Base-by-base conservation (phyloP, 2,888 invertebrate genomes). In the Catocala sponsa region DNA sequence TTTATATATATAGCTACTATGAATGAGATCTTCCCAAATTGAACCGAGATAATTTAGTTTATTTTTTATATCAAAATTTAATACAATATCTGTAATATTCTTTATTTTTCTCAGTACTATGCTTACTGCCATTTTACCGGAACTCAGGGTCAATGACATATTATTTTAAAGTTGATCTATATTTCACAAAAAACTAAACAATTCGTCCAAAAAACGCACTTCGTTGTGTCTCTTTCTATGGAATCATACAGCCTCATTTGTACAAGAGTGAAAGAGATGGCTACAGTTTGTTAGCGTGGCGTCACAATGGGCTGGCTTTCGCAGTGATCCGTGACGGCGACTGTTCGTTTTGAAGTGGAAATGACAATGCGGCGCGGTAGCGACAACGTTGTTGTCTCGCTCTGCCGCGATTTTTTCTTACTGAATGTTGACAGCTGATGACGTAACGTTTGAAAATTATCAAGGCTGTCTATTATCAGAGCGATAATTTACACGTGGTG, bases 91-190 rank as follows among this genome's bases (percentile, higher is more conserved):
- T 59, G 54, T 70, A 55, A 59, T 54, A 57, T 63, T 55, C 11
- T 49, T 71, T 63, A 46, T 55, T 75, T 78, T 76, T 66, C 55
- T 59, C 47, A 67, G 73, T 78, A 70, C 69, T 63, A 70, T 60
- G 70, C 72, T 74, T 75, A 72, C 60, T 75, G 76, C 78, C 76
- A 83, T 80, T 83, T 84, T 82, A 79, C 79, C 77, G 72, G 76
- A 83, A 80, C 78, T 72, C 72, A 41, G 64, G 92, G 88, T 92
- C 91, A 92, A 85, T 84, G 93, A 92, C 92, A 87, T 85, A 88
- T 89, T 89, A 91, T 90, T 90, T 87, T 85, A 88, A 87, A 87
- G 85, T 88, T 91, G 91, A 90, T 93, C 93, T 92, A 91, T 91
- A 92, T 92, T 90, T 88, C 81, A 89, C 87, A 91, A 92, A 92